phyloP scores from a whole-genome alignment of 2,888 invertebrate genomes.

The Cephalotes varians region DNA sequence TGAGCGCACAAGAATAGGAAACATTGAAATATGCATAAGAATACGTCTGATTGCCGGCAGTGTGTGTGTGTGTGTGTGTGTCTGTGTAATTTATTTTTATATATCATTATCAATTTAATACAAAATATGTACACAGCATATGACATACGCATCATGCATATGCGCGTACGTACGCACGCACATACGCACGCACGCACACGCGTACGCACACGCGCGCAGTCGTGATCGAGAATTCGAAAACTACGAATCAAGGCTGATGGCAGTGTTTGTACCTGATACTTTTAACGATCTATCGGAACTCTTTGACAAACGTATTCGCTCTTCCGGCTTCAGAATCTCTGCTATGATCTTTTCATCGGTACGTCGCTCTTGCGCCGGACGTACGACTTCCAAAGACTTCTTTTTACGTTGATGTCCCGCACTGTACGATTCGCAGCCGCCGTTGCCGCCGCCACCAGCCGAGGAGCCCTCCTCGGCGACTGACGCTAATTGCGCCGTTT shows the following conservation, averaged over 20 bases:
- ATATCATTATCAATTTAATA: conserved; percentile 77
- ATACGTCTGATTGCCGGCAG: conserved; percentile 30
- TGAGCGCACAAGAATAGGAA: conserved; percentile 12
- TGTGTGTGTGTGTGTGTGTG: conserved; percentile 57
- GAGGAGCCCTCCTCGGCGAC: conserved; percentile 74
- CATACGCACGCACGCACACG: not conserved
- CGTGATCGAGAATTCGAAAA: conserved; percentile 74
- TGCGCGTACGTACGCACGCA: not conserved
- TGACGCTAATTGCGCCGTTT: conserved; percentile 73
- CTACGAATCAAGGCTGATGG: conserved; percentile 84
- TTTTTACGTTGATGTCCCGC: conserved; percentile 62
- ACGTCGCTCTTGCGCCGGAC: conserved; percentile 70
- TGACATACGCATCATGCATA: not conserved
- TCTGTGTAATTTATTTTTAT: conserved; percentile 61
- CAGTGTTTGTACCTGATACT: conserved; percentile 83
- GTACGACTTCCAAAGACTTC: conserved; percentile 62
- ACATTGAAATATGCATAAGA: conserved; percentile 14
- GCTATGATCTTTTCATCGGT: conserved; percentile 85
- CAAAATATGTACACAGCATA: conserved; percentile 83
- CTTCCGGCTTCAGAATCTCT: conserved; percentile 84
- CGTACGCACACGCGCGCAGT: not conserved
- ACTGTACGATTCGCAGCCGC: conserved; percentile 65
- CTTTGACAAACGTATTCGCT: conserved; percentile 78
- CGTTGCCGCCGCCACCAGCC: conserved; percentile 32
- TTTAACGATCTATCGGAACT: conserved; percentile 82